Evolutionary conservation across 2,888 invertebrate genomes (phyloP), one percentile per base, ranked within the genome.

Genomic region (Chalcis sispes): DNA sequence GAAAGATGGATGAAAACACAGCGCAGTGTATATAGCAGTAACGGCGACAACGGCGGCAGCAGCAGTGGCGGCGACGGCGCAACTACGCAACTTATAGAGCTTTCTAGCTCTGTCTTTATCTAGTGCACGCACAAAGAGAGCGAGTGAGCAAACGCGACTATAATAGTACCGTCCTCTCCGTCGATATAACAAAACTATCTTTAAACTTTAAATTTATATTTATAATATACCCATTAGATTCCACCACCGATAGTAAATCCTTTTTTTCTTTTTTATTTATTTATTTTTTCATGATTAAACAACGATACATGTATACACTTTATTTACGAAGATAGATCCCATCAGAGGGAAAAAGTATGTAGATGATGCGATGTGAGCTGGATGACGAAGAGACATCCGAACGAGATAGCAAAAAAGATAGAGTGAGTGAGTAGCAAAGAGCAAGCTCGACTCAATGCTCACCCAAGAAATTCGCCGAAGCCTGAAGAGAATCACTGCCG

Each of bases 391-490:
- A 52, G 50, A 23, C 4, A 52, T 5, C 7, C 4, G 50, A 52
- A 46, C 46, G 15, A 3, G 13, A 15, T 2, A 2, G 8, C 13
- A 46, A 8, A 32, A 8, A 32, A 32, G 32, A 8, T 32, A 32
- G 32, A 32, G 32, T 3, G 32, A 8, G 32, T 3, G 8, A 13
- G 23, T 18, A 29, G 58, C n/a, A 42, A 13, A 42, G 7, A 7
- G 18, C 66, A 42, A 36, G 10, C 10, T 10, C 36, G 5, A 36
- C 36, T 13, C 42, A 15, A 42, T 75, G 32, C 73, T 77, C 70
- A 77, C 77, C 77, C 65, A 73, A 40, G 46, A 77, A 77, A 46
- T 61, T 73, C n/a, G 54, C 25, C 20, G 77, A 70, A 15, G 73
- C 10, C 65, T 77, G 77, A n/a, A 77, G 52, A 15, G 77, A 65